A percentile compares a stretch with the other conserved stretches of the same genome.
Evolutionary conservation across 92 coral and sea anemone species (phyloP).

Genomic region (Anthopleura xanthogrammica): DNA sequence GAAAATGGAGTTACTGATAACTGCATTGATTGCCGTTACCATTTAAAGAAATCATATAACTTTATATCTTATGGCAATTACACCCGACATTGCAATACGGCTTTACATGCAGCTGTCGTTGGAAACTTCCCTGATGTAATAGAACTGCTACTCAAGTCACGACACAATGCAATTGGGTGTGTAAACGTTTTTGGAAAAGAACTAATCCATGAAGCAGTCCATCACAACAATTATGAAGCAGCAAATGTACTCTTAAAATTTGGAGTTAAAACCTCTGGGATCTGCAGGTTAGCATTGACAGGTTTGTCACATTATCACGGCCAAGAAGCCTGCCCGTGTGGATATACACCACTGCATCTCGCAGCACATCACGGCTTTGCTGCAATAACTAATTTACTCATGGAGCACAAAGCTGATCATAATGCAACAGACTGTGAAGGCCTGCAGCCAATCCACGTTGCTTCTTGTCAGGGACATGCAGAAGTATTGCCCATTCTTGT

Average conservation of each 20-base stretch:
- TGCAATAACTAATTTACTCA: conserved; percentile 22
- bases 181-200: conserved; percentile 57
- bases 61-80: conserved; percentile 24
- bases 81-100: conserved; percentile 59
- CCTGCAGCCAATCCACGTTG: conserved; percentile 50
- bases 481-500: conserved; percentile 16
- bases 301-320: not conserved
- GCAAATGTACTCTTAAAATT: conserved; percentile 20
- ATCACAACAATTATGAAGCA: conserved; percentile 38
- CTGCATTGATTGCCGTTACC: conserved; percentile 51
- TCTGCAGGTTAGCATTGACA: not conserved
- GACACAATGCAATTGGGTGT: conserved; percentile 31
- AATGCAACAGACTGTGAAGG: conserved; percentile 47
- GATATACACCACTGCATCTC: conserved; percentile 31
- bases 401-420: conserved; percentile 31
- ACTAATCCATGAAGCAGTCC: conserved; percentile 63
- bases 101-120: conserved; percentile 72
- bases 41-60: not conserved
- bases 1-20: conserved; percentile 46
- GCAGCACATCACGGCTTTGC: conserved; percentile 51
- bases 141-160: conserved; percentile 25
- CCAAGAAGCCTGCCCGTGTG: conserved; percentile 26
- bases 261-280: conserved; percentile 10
- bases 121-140: conserved; percentile 34
- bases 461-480: conserved; percentile 62